phyloP scores from a whole-genome alignment of 2,113 vertebrate species.

The Sula dactylatra region DNA sequence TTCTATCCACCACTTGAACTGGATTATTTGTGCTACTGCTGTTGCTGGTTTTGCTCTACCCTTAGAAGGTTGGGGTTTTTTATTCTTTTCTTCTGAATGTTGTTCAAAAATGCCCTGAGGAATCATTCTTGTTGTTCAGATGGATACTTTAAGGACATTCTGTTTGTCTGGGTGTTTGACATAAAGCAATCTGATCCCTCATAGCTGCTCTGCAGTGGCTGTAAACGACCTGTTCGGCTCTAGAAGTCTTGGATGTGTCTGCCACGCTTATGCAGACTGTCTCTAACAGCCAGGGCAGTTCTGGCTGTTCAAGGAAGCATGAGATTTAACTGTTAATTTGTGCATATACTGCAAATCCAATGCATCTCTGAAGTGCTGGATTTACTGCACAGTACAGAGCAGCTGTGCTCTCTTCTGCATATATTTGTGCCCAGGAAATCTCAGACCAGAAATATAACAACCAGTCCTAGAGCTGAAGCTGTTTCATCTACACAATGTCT shows the following conservation, averaged over 20 bases:
- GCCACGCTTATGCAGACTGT: background rate
- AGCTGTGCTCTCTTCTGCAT: background rate
- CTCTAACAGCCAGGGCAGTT: background rate
- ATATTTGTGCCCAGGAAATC: background rate
- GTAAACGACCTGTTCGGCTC: background rate
- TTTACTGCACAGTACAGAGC: background rate
- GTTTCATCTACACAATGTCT: background rate
- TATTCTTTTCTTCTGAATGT: background rate
- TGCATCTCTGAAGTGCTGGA: background rate
- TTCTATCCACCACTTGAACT: background rate
- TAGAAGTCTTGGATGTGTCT: background rate
- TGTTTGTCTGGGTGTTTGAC: background rate
- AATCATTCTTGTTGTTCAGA: background rate
- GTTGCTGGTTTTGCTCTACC: background rate
- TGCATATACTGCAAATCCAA: background rate
- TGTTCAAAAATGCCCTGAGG: background rate
- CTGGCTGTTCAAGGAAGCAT: background rate
- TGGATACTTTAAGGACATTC: background rate
- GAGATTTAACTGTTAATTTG: background rate
- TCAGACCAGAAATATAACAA: background rate
- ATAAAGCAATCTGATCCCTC: background rate
- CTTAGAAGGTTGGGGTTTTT: background rate
- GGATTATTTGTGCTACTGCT: background rate
- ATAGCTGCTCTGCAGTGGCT: background rate
- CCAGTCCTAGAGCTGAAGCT: background rate